phyloP scores from a whole-genome alignment of 2,888 invertebrate genomes.

The Lepidochrysops patricia region DNA sequence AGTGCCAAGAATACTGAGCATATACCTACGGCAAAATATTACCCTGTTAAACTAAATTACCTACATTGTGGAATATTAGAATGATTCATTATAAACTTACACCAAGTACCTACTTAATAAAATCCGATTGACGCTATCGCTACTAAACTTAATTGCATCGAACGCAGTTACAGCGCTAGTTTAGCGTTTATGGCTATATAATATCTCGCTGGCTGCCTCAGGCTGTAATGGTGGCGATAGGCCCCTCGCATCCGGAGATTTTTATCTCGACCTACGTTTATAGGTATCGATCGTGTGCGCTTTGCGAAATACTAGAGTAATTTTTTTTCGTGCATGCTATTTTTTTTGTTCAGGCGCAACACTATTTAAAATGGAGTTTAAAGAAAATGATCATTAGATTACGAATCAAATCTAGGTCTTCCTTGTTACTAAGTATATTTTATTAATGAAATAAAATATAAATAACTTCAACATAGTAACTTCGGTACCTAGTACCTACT shows the following conservation, averaged over 20 bases:
- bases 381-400: too few relatives aligned
- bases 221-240: conserved; percentile 58
- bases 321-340: background rate
- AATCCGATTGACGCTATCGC: conserved; percentile 4
- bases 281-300: conserved; percentile 23
- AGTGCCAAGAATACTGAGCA: too few relatives aligned
- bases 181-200: background rate
- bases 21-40: too few relatives aligned
- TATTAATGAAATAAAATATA: too few relatives aligned
- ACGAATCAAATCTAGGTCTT: too few relatives aligned
- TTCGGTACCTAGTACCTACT: too few relatives aligned
- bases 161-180: background rate
- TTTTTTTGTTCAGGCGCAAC: background rate
- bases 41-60: too few relatives aligned
- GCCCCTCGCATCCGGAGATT: conserved; percentile 44
- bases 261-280: conserved; percentile 41
- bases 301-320: background rate
- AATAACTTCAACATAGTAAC: too few relatives aligned
- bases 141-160: conserved; percentile 7
- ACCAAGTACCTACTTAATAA: background rate
- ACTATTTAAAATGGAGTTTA: background rate
- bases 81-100: too few relatives aligned
- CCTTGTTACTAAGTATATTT: too few relatives aligned
- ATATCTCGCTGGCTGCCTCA: conserved; percentile 27
- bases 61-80: too few relatives aligned